A percentile compares a stretch with the other conserved stretches of the same genome.
Evolutionary conservation across 92 coral and sea anemone genomes (phyloP).

Genomic region (Nematostella vectensis): DNA sequence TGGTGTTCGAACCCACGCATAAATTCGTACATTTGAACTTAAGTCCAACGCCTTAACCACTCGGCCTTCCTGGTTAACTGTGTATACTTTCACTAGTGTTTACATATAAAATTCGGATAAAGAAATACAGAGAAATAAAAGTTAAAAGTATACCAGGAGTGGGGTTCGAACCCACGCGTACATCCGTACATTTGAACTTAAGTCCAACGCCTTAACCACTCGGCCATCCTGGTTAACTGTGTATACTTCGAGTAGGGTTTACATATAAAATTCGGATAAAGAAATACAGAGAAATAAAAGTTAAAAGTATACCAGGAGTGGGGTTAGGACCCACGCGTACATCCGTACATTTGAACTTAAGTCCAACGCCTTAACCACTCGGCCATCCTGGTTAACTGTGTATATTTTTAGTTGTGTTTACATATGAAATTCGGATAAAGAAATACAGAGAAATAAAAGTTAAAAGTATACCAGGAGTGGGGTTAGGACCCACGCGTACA

Average conservation of each 20-base stretch:
- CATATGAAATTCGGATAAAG: too few relatives aligned
- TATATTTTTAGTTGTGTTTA: too few relatives aligned
- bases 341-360: background rate
- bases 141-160: slow-evolving; percentile 99
- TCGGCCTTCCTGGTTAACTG: slow-evolving; percentile 11
- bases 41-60: slow-evolving; percentile 3
- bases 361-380: slow-evolving; percentile 3
- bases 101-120: too few relatives aligned
- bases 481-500: slow-evolving; percentile 36
- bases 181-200: background rate
- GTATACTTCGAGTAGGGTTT: too few relatives aligned
- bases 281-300: too few relatives aligned
- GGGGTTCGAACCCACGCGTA: slow-evolving; percentile 51
- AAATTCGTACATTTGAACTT: background rate
- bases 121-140: too few relatives aligned
- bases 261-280: too few relatives aligned
- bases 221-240: slow-evolving; percentile 14
- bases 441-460: too few relatives aligned
- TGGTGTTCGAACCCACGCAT: slow-evolving; percentile 55
- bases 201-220: slow-evolving; percentile 3
- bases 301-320: slow-evolving; percentile 99
- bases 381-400: slow-evolving; percentile 14
- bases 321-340: slow-evolving; percentile 43
- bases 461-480: slow-evolving; percentile 99
- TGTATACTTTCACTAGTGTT: too few relatives aligned